phyloP scores from a whole-genome alignment of 2,888 invertebrate species.

The Tenthredo notha region DNA sequence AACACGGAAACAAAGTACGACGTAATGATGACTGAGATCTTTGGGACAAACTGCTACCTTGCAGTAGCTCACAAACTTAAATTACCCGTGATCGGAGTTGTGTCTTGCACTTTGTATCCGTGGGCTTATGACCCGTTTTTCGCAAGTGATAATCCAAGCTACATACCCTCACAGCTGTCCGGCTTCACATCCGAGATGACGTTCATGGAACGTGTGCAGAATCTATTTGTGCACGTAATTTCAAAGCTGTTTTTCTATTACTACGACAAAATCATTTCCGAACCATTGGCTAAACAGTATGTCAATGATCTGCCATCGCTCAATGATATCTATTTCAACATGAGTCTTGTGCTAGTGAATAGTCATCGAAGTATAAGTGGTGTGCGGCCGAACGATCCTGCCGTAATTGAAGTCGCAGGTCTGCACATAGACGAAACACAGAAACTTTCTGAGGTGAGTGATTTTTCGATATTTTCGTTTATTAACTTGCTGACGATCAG shows the following conservation, averaged over 20 bases:
- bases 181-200: neutral
- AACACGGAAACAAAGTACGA: neutral
- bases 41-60: slow-evolving; percentile 22
- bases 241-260: neutral
- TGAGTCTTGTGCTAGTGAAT: slow-evolving; percentile 21
- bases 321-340: slow-evolving; percentile 15
- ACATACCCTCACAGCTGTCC: neutral
- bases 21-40: neutral
- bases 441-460: neutral
- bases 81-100: neutral
- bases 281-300: slow-evolving; percentile 17
- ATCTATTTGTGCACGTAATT: neutral
- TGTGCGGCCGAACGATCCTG: slow-evolving; percentile 71
- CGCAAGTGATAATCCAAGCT: neutral
- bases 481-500: neutral
- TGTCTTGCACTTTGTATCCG: neutral
- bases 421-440: slow-evolving; percentile 69
- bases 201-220: neutral
- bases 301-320: neutral
- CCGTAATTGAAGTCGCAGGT: slow-evolving; percentile 80
- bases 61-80: neutral
- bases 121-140: neutral
- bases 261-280: slow-evolving; percentile 8
- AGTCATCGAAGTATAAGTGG: slow-evolving; percentile 7
- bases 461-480: neutral